Percentiles rank a stretch among this genome's conserved stretches.
Conservation (phyloP, 2,888 invertebrate species). For the Ceramica pisi region DNA sequence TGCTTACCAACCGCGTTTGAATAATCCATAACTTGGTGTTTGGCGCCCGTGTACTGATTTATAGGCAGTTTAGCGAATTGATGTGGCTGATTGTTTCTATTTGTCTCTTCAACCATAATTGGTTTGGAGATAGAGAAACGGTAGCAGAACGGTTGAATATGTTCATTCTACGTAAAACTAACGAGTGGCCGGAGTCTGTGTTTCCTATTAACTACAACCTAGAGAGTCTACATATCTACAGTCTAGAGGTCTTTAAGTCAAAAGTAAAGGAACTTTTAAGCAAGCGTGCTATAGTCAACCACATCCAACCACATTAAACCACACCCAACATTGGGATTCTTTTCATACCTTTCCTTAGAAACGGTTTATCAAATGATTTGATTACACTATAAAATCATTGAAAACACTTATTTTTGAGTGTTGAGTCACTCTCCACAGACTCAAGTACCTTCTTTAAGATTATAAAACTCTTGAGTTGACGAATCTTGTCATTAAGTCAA, state of each 20-base stretch:
- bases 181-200: too few species aligned
- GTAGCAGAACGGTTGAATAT: too few species aligned
- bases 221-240: too few species aligned
- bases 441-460: constrained; percentile 8
- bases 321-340: too few species aligned
- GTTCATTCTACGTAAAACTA: too few species aligned
- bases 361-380: neutral
- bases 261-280: too few species aligned
- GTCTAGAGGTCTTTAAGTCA: too few species aligned
- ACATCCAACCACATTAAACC: too few species aligned
- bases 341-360: neutral
- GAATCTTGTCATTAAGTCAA: neutral
- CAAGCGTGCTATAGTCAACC: too few species aligned
- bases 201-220: too few species aligned
- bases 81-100: constrained; percentile 2
- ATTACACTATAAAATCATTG: constrained; percentile 7
- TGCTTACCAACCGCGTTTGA: constrained; percentile 46
- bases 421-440: constrained; percentile 10
- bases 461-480: constrained; percentile 20
- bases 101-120: neutral
- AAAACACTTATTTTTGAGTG: constrained; percentile 28
- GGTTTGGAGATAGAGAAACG: neutral
- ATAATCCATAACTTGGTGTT: constrained; percentile 57
- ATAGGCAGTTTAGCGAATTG: constrained; percentile 19
- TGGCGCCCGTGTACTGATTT: constrained; percentile 39